Evolutionary conservation across 1,140 invertebrate species (phyloP), one percentile per base, ranked within the genome.

Genomic region (Drosophila quadrilineata): DNA sequence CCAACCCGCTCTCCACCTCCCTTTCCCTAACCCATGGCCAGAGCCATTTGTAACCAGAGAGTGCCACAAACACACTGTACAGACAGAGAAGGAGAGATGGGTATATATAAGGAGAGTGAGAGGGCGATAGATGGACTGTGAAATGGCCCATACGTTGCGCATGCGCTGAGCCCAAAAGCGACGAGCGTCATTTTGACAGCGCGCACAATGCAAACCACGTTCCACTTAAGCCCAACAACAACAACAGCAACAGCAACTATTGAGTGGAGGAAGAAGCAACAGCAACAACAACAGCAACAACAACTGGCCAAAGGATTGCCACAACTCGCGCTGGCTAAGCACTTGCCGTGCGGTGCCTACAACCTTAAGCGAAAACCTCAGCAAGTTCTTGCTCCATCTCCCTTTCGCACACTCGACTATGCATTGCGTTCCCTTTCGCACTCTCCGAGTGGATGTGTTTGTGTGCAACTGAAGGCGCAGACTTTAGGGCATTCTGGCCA

Each of bases 131-230:
- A 31, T 8, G 29, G 29, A 31, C 9, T 10, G 29, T n/a, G 31
- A 35, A 38, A 16, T 3, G 35, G 10, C n/a, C 29, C 26, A 29
- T n/a, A 41, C 68, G 62, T 56, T 73, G 71, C 71, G 71, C 71
- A 74, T 68, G 63, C 71, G 63, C 68, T 52, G 76, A 72, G 65
- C 43, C 56, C 53, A 53, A 54, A 66, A 70, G 26, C 69, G 52
- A 43, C 49, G 73, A 84, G 79, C 79, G 75, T 85, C 79, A 85
- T 85, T 85, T 85, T 85, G 79, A 85, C 79, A 85, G 79, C 75
- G 75, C 68, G 76, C 74, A 85, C 79, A 85, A 85, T 85, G 79
- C 79, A 85, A 85, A 85, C 79, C 79, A 85, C 79, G 79, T 85
- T 85, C 79, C 79, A 85, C 79, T 85, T 85, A 85, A 79, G 66